phyloP scores from a whole-genome alignment of 1,140 invertebrate genomes.

The Drosophila elegans region DNA sequence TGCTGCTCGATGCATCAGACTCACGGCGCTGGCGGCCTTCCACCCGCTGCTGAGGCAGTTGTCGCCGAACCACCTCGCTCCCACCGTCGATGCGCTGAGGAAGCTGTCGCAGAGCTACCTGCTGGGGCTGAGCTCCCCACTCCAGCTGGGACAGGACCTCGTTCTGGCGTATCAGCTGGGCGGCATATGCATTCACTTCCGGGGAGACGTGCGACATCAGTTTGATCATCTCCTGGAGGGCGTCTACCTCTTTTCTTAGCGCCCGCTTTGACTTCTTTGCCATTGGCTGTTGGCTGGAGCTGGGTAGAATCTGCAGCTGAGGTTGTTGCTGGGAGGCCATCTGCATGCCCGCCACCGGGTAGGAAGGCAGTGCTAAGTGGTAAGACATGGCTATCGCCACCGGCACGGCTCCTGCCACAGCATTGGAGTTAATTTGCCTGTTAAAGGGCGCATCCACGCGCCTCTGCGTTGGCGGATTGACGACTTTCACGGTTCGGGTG shows the following conservation, averaged over 20 bases:
- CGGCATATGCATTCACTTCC: slow-evolving; percentile 45
- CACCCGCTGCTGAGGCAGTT: neutral
- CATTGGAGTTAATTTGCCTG: neutral
- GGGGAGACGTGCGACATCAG: slow-evolving; percentile 46
- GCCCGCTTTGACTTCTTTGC: slow-evolving; percentile 31
- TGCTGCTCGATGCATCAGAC: slow-evolving; percentile 61
- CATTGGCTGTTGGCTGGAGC: neutral
- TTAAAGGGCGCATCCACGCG: neutral
- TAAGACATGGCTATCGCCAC: slow-evolving; percentile 17
- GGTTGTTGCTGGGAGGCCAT: slow-evolving; percentile 1
- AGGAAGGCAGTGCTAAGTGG: slow-evolving; percentile 11
- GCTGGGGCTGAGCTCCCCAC: slow-evolving; percentile 7
- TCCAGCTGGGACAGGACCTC: slow-evolving; percentile 61
- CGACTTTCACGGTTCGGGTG: neutral
- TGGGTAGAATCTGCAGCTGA: neutral
- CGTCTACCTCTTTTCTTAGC: slow-evolving; percentile 50
- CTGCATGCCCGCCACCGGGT: slow-evolving; percentile 22
- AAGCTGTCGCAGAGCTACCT: neutral
- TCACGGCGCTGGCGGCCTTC: slow-evolving; percentile 41
- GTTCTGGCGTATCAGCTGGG: slow-evolving; percentile 44
- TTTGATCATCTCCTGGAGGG: slow-evolving; percentile 55
- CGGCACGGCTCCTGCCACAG: slow-evolving; percentile 3
- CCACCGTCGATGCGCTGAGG: slow-evolving; percentile 48
- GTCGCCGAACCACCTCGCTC: slow-evolving; percentile 17
- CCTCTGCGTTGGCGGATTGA: neutral